Percentiles rank a stretch among this genome's conserved stretches.
phyloP scores from a whole-genome alignment of 2,888 invertebrate genomes.

The Zele albiditarsus region DNA sequence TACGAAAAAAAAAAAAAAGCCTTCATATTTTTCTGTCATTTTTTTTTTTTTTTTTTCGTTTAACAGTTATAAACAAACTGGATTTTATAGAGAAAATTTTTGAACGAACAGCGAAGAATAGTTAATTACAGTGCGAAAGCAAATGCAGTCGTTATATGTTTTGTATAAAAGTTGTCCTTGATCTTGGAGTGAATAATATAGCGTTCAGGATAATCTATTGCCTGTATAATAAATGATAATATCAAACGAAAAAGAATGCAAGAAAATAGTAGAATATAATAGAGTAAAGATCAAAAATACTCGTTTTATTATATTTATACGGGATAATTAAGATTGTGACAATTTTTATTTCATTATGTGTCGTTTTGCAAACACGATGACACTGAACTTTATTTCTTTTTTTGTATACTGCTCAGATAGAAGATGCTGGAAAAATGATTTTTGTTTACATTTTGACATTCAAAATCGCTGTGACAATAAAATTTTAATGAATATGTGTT shows the following conservation, averaged over 20 bases:
- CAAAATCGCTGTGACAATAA: too few species aligned
- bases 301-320: too few species aligned
- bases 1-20: background rate
- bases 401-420: too few species aligned
- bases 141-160: conserved; percentile 36
- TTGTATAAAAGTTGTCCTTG: conserved; percentile 64
- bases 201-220: conserved; percentile 42
- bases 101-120: background rate
- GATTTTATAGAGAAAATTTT: background rate
- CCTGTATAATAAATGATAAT: conserved; percentile 45
- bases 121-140: conserved; percentile 1
- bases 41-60: background rate
- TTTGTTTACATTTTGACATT: too few species aligned
- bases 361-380: too few species aligned
- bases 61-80: background rate
- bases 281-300: too few species aligned
- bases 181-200: conserved; percentile 64
- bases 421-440: too few species aligned
- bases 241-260: background rate
- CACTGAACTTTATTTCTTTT: too few species aligned
- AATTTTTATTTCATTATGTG: too few species aligned
- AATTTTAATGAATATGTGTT: too few species aligned
- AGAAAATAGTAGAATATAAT: background rate
- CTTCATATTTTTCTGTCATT: background rate
- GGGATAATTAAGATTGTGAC: too few species aligned